Base-by-base conservation (phyloP, 2,888 invertebrate genomes). In the Eumerus sabulonum region DNA sequence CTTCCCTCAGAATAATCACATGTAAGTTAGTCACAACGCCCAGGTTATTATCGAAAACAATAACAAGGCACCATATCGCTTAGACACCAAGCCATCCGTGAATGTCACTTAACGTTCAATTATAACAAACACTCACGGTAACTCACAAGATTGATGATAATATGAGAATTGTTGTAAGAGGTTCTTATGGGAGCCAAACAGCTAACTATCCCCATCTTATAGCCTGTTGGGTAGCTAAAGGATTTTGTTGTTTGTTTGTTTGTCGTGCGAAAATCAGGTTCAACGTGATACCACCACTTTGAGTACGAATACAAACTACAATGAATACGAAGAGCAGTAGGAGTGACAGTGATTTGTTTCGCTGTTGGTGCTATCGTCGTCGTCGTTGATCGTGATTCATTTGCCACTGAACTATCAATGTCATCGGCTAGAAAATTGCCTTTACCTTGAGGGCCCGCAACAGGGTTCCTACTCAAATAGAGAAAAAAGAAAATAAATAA, bases 21-120 rank as follows among this genome's bases (percentile, higher is more conserved):
- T n/a, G n/a, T n/a, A 7, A 27, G 27, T 27, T 7, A 27, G 2
- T 27, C 27, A 27, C 2, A 27, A 27, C 27, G 27, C 2, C 27
- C 27, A 2, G 27, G 3, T 27, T 27, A 27, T 27, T 27, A 27
- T 7, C 27, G 7, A 27, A 27, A 7, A 27, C 27, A 27, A 27
- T 27, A 27, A 7, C 27, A 27, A 7, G 27, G 3, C 7, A 7
- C 27, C 27, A 27, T 27, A 27, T 27, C 27, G 7, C 27, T 27
- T 27, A 27, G 27, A 35, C 16, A 5, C 14, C 38, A n/a, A 63
- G 12, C 40, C 38, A 59, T 59, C 44, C 67, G 14, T 51, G 45
- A 68, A 68, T 60, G 45, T 60, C 59, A 38, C 53, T 51, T 50
- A 27, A 53, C n/a, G 38, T 44, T 51, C 68, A 68, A 59, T 68